Conservation (phyloP, 1,140 invertebrate genomes). For the Drosophila varians region DNA sequence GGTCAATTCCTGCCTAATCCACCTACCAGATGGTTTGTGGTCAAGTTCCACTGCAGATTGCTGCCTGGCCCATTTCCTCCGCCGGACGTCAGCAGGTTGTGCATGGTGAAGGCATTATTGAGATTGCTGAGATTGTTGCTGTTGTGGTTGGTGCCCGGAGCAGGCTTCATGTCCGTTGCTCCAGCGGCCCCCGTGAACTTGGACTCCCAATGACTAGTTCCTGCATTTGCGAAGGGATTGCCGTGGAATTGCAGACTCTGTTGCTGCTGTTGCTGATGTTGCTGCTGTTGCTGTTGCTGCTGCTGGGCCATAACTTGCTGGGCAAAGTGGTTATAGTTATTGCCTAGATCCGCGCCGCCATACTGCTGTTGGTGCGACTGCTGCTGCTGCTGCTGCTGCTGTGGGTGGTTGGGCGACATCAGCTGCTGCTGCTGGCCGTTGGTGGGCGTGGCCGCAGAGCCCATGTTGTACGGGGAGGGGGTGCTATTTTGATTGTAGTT, state of each 20-base stretch:
- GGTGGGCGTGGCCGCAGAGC: slow-evolving; percentile 23
- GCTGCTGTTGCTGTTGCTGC: slow-evolving; percentile 53
- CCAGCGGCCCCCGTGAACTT: slow-evolving; percentile 60
- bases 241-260: slow-evolving; percentile 50
- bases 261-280: slow-evolving; percentile 61
- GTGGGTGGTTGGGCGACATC: slow-evolving; percentile 56
- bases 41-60: slow-evolving; percentile 74
- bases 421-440: slow-evolving; percentile 64
- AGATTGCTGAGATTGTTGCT: slow-evolving; percentile 75
- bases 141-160: slow-evolving; percentile 36
- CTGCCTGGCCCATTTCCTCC: slow-evolving; percentile 32
- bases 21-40: slow-evolving; percentile 71
- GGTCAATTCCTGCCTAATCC: background rate
- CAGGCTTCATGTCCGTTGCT: slow-evolving; percentile 32
- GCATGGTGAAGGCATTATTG: slow-evolving; percentile 79
- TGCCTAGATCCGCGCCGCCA: slow-evolving; percentile 38
- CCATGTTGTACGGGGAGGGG: slow-evolving; percentile 75
- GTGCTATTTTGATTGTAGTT: slow-evolving; percentile 77
- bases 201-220: slow-evolving; percentile 62
- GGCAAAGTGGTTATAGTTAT: slow-evolving; percentile 57
- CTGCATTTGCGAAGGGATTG: slow-evolving; percentile 61
- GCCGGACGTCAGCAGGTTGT: slow-evolving; percentile 66
- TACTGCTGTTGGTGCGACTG: slow-evolving; percentile 64
- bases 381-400: slow-evolving; percentile 55
- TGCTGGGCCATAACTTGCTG: slow-evolving; percentile 50